phyloP scores from a whole-genome alignment of 2,113 vertebrate genomes.

The Tympanuchus pallidicinctus region DNA sequence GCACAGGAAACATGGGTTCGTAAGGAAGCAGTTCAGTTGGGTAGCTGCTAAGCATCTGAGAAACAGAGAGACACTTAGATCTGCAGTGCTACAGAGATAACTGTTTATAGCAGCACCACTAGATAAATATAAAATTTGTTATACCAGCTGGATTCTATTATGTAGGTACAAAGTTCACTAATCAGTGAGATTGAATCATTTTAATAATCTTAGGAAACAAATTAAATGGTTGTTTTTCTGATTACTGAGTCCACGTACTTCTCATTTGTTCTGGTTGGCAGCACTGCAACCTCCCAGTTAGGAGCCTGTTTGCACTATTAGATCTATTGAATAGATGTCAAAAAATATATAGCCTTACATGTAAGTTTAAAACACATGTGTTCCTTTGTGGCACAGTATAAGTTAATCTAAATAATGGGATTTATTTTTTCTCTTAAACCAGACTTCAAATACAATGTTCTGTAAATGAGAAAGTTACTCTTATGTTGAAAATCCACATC shows the following conservation, averaged over 20 bases:
- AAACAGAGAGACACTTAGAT: background rate
- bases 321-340: background rate
- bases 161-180: background rate
- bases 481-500: background rate
- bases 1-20: background rate
- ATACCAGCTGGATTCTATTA: background rate
- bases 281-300: background rate
- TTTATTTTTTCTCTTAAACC: background rate
- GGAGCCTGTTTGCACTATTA: background rate
- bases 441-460: background rate
- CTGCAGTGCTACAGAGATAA: background rate
- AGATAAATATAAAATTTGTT: background rate
- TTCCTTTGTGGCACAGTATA: background rate
- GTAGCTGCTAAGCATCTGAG: background rate
- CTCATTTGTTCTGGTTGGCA: conserved; percentile 3
- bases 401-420: background rate
- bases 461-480: background rate
- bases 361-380: background rate
- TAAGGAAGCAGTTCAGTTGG: background rate
- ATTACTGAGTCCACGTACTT: background rate
- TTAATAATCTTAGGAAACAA: conserved; percentile 14
- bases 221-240: background rate
- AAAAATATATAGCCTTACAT: background rate
- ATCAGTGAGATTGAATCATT: background rate
- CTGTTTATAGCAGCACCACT: background rate